Base-by-base conservation (phyloP, 35 echinoderm and acorn worm species). In the Apostichopus parvimensis region DNA sequence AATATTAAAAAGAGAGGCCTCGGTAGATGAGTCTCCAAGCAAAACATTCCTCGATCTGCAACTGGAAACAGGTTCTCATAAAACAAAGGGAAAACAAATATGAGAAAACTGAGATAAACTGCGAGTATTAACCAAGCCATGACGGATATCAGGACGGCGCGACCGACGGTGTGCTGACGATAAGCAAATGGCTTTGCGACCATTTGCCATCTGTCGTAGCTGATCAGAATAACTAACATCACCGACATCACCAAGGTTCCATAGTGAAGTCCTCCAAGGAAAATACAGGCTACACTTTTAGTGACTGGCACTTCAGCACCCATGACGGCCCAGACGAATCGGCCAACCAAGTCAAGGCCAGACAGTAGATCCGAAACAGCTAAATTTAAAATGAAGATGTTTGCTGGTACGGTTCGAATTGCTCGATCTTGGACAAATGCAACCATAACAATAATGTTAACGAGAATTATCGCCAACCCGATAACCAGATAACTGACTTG, bases 331-430 rank as follows among this genome's bases (percentile, higher is more conserved):
- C 22, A 78, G 5, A 25, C 53, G 12, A 84, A 17, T 59, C 81
- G 52, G 9, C 9, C 20, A 21, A 84, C 2, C 20, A 84, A 56
- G 24, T 84, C 81, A 4, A 84, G 14, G 8, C 81, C 81, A 59
- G 8, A 13, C 20, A 84, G 10, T 6, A 84, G 57, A 21, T 84
- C 45, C 7, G 81, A 56, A 59, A 57, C 56, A 14, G 81, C 52
- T 17, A 84, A 55, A 26, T 84, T 84, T 4, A 84, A n/a, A 20
- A 84, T 84, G 52, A 84, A 84, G 53, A 84, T 59, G 81, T 84
- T 84, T 8, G 11, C 45, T 21, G 81, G 81, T 26, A 84, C 81
- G 21, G 11, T 84, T 17, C 81, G 81, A 56, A 84, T 84, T 28
- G 52, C 81, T 21, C 81, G 45, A 59, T 84, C 81, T 20, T 10